A percentile compares a stretch with the other conserved stretches of the same genome.
phyloP scores from a whole-genome alignment of 2,797 vertebrate genomes.

The Fratercula arctica region DNA sequence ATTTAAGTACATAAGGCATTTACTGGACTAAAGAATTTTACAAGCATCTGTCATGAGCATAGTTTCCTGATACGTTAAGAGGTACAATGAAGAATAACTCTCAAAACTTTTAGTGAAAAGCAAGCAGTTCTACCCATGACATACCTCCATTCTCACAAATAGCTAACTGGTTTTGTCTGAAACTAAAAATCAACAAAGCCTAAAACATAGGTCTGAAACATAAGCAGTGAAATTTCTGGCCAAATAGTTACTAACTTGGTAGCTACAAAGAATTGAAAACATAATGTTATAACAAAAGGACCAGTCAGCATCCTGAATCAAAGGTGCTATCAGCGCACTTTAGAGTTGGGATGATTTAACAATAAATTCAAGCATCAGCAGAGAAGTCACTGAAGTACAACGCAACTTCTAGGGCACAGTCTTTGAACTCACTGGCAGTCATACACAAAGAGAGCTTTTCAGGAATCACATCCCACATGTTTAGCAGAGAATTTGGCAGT shows the following conservation, averaged over 20 bases:
- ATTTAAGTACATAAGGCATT: not conserved
- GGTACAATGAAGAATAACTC: not conserved
- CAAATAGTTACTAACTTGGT: not conserved
- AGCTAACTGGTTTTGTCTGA: not conserved
- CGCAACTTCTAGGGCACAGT: not conserved
- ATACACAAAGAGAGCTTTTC: not conserved
- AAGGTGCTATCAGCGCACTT: not conserved
- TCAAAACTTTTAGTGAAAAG: not conserved
- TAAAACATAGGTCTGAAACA: not conserved
- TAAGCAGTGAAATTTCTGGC: not conserved
- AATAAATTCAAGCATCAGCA: not conserved
- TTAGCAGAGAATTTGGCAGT: not conserved
- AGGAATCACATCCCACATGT: not conserved
- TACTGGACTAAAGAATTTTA: not conserved
- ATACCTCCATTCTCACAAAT: not conserved
- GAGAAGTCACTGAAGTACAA: not conserved
- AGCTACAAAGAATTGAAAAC: not conserved
- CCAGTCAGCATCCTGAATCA: not conserved
- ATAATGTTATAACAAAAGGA: not conserved
- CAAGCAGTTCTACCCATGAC: not conserved
- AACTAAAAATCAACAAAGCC: not conserved
- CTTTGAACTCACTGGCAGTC: not conserved
- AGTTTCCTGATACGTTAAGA: not conserved
- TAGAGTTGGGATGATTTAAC: not conserved
- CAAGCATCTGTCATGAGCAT: not conserved